These are phyloP conservation scores for Martes martes DNA, from an alignment of 2,113 vertebrate genomes.

Conservation along the genomic window DNA sequence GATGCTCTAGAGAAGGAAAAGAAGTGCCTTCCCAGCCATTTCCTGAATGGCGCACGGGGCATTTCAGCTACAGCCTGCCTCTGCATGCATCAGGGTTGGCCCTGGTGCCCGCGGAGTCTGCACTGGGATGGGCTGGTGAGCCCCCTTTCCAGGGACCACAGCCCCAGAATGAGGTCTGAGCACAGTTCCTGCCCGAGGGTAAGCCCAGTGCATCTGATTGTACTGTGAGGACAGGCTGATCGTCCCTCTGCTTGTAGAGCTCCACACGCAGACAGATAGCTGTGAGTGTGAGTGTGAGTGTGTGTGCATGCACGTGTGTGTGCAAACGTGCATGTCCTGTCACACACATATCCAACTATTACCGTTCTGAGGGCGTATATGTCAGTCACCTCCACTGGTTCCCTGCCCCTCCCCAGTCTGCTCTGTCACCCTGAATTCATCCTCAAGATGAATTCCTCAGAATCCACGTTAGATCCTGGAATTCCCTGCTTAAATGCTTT, in stretches of 20 bases:
- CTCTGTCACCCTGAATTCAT: background rate
- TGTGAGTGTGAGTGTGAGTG: background rate
- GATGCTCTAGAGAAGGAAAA: background rate
- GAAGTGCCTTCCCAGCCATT: background rate
- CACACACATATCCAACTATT: background rate
- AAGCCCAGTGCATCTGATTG: background rate
- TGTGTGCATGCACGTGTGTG: too few species aligned
- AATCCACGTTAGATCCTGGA: background rate
- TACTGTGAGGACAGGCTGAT: background rate
- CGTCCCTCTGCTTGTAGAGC: background rate
- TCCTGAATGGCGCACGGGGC: accelerated
- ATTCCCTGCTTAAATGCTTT: background rate
- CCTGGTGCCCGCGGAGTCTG: background rate
- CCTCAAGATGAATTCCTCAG: background rate
- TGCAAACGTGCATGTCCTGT: background rate
- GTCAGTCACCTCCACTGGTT: background rate
- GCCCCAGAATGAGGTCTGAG: too few species aligned
- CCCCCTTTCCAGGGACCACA: background rate
- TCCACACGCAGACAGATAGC: background rate
- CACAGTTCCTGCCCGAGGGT: background rate
- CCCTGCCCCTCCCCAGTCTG: too few species aligned
- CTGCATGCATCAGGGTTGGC: background rate
- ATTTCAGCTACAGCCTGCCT: background rate
- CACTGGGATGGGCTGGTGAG: background rate
- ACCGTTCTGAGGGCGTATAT: background rate